Evolutionary conservation across 1,140 invertebrate species (phyloP).

Genomic region (Macrotrachela quadricornifera): DNA sequence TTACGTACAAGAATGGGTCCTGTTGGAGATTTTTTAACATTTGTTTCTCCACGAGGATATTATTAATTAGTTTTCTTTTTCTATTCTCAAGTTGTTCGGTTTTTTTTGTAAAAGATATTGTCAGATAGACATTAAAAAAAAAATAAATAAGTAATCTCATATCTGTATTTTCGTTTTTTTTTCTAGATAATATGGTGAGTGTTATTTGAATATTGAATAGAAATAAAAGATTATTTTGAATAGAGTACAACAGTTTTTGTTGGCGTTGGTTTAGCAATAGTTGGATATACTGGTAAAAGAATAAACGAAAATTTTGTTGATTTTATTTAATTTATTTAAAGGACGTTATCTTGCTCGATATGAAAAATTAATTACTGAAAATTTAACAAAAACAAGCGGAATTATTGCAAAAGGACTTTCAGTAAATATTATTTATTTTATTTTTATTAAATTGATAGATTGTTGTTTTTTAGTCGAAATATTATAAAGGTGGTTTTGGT

Average conservation of each 20-base stretch:
- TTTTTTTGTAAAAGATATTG: too few species aligned
- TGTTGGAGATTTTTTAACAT: slow-evolving; percentile 3
- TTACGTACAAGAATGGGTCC: background rate
- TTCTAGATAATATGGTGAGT: too few species aligned
- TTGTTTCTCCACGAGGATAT: slow-evolving; percentile 5
- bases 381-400: slow-evolving; percentile 2
- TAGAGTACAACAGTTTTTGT: slow-evolving; percentile 2
- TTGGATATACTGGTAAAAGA: background rate
- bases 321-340: background rate
- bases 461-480: slow-evolving; percentile 1
- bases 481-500: slow-evolving; percentile 9
- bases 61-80: too few species aligned
- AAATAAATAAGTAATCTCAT: too few species aligned
- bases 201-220: too few species aligned
- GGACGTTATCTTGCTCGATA: background rate
- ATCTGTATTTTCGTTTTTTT: too few species aligned
- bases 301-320: background rate
- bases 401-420: background rate
- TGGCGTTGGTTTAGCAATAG: slow-evolving; percentile 1
- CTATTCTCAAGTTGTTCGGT: too few species aligned
- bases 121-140: too few species aligned
- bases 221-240: too few species aligned
- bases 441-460: background rate
- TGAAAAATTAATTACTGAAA: background rate
- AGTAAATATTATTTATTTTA: too few species aligned